Evolutionary conservation across 2,797 vertebrate genomes (phyloP).

Genomic region (Rhabdophis nuchalis): DNA sequence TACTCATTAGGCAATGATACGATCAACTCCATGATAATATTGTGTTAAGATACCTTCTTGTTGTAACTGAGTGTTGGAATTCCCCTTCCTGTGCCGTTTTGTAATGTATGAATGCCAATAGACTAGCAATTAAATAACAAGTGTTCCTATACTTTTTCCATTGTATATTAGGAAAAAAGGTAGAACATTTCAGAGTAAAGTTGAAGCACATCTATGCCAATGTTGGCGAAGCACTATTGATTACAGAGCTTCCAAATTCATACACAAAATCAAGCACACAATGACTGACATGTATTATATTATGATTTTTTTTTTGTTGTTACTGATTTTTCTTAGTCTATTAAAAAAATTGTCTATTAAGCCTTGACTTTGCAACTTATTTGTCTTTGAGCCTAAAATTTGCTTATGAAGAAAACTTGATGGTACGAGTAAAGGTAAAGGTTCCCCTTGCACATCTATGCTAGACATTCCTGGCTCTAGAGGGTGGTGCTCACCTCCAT

Average conservation of each 20-base stretch:
- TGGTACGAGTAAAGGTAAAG: too few relatives aligned
- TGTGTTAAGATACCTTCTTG: background rate
- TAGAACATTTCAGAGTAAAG: background rate
- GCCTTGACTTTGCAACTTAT: background rate
- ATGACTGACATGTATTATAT: background rate
- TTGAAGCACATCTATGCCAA: background rate
- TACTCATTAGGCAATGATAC: background rate
- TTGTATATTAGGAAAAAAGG: background rate
- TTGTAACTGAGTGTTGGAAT: background rate
- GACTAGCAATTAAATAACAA: background rate
- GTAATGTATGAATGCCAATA: background rate
- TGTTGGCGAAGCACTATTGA: fast-evolving
- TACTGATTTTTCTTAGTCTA: background rate
- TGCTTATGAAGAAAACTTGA: background rate
- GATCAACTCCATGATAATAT: background rate
- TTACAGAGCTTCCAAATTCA: background rate
- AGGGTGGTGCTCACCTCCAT: too few relatives aligned
- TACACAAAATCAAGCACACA: background rate
- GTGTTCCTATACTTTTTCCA: background rate
- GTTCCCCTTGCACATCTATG: too few relatives aligned
- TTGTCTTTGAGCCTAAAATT: background rate
- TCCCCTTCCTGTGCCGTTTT: background rate
- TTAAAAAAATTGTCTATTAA: background rate
- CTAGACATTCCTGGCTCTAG: too few relatives aligned
- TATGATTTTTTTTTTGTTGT: background rate